Base-by-base conservation (phyloP, 2,888 invertebrate species). In the Itoplectis maculator region DNA sequence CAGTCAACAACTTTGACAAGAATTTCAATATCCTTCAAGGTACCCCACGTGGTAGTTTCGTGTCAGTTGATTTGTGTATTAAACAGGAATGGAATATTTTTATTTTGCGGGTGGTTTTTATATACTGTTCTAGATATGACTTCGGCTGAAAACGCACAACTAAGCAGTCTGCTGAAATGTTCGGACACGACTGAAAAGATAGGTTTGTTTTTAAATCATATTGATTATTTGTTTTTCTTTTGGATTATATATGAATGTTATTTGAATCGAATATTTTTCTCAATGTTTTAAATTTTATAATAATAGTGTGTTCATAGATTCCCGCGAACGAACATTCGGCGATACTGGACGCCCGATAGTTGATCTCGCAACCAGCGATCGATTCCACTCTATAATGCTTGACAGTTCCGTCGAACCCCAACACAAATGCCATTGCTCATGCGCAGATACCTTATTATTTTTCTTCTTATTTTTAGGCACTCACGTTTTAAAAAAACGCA, bases 41-140 rank as follows among this genome's bases (percentile, higher is more conserved):
- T 66, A 47, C 23, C 45, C 13, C 35, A 66, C 29, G 29, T 56
- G 23, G 56, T 56, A 56, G 29, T 56, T 51, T 29, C 56, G 29
- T 29, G 29, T 56, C 29, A 56, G 56, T 56, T 56, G 56, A 29
- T 29, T 56, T 56, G 56, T 56, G 56, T 56, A 29, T 56, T 56
- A 47, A 66, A 23, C 37, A 47, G 47, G 45, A 66, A 29, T 66
- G 37, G 47, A 66, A 66, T 66, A 42, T 66, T 66, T 66, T 47
- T 47, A 66, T 47, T 40, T 56, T 56, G 56, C 56, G 56, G 29
- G 56, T 29, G 56, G 56, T 29, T 66, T 66, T 66, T 66, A 47
- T 42, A 37, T 66, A 66, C 47, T 66, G 18, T 66, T 66, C 66
- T 66, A 66, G 66, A 66, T 47, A 47, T 66, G 29, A 45, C 47